Evolutionary conservation across 2,888 invertebrate species (phyloP).

Genomic region (Torymus aiolomorphi): DNA sequence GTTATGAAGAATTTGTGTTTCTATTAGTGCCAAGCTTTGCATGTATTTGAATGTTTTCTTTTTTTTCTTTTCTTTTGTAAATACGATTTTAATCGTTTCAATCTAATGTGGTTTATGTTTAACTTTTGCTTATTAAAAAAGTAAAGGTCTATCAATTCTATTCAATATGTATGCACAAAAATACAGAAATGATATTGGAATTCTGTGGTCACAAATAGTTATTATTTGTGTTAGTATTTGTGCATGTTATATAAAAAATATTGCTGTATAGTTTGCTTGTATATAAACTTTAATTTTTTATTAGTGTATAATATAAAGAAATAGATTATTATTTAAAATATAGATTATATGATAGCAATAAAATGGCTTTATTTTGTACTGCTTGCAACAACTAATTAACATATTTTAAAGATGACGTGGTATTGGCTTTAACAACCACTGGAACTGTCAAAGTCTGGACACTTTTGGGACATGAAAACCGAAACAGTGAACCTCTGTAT

Average conservation of each 20-base stretch:
- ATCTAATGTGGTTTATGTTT: neutral
- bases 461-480: conserved; percentile 90
- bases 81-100: conserved; percentile 25
- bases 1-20: conserved; percentile 47
- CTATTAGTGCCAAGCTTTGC: conserved; percentile 37
- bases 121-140: too few species aligned
- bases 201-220: too few species aligned
- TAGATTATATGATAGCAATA: conserved; percentile 17
- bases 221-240: too few species aligned
- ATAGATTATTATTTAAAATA: neutral
- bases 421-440: conserved; percentile 95
- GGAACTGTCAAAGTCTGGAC: conserved; percentile 99
- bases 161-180: conserved; percentile 12
- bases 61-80: conserved; percentile 35
- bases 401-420: conserved; percentile 90
- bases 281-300: conserved; percentile 2
- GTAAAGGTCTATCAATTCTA: too few species aligned
- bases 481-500: conserved; percentile 90
- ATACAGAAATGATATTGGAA: too few species aligned
- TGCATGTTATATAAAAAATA: too few species aligned
- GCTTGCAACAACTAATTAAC: conserved; percentile 51
- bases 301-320: conserved; percentile 3
- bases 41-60: conserved; percentile 35
- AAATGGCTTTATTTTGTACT: conserved; percentile 18
- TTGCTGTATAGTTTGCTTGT: conserved; percentile 1